Evolutionary conservation across 2,888 invertebrate species (phyloP), one percentile per base, ranked within the genome.

Genomic region (Mimumesa dahlbomi): DNA sequence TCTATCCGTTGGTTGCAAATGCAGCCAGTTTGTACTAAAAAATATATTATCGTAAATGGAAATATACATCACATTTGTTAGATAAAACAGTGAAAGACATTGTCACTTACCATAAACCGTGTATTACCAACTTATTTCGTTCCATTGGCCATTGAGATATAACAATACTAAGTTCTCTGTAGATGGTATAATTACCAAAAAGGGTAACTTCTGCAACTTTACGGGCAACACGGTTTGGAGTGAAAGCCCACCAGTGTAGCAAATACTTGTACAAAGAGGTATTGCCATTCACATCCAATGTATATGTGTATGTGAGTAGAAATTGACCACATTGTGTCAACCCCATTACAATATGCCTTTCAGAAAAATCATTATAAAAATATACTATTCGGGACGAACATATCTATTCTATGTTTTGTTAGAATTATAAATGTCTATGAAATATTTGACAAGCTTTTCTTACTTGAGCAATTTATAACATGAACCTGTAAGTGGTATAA

Each of bases 261-360:
- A 93, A 90, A 90, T 94, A 93, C 89, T 92, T 90, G 89, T 92
- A 89, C 43, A 73, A 53, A 46, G 80, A 71, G 2, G 72, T 77
- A 59, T 59, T 82, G 46, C 82, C 81, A 34, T 79, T 82, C 49
- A 84, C 77, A 52, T 86, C 87, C 70, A 85, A 64, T 11, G 79
- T 85, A 45, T 77, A 84, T 2, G 95, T 96, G 90, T 97, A 98
- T 73, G 97, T 97, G 79, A 98, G 91, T 74, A 98, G 92, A 91
- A 95, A 98, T 90, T 96, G 95, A 11, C 98, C 97, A 89, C 97
- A 97, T 82, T 96, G 94, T n/a, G 97, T 96, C 86, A 98, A 94
- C 5, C 98, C 98, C 94, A 98, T 96, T 87, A 97, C 96, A 75
- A 97, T 94, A 89, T 98, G 97, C 77, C 97, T 96, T 81, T 16